Evolutionary conservation across 2,113 vertebrate species (phyloP), one percentile per base, ranked within the genome.

Genomic region (Apistogramma diplotaenia): DNA sequence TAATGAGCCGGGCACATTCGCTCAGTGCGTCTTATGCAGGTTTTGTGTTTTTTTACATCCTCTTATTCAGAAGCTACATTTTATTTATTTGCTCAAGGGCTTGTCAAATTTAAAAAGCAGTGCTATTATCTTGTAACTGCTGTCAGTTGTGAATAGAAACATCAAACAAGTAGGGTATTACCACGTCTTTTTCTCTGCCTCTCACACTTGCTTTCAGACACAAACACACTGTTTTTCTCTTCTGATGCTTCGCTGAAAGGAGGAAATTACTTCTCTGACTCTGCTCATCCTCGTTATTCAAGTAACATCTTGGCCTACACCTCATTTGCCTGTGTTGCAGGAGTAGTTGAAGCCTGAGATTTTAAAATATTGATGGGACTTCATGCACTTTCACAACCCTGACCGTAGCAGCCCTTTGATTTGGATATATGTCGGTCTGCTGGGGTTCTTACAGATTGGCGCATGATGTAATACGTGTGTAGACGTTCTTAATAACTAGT

Each of bases 1-100:
- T 91, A 93, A 93, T 89, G 90, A 93, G 85, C 35, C 16, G 65
- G 57, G 56, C 81, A 51, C 57, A 73, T 84, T 46, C 37, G 40
- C 60, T 72, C 54, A 56, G 40, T 82, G 73, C 57, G 57, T 46
- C 65, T 84, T 46, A 18, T 61, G 55, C 56, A 27, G 76, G 27
- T 65, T 76, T 84, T 57, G 8, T 79, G 8, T 1, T 35, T 74
- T 76, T 74, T 33, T 37, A 59, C 76, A 43, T n/a, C 27, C 49
- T 83, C 58, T 65, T 78, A 62, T 67, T 82, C 74, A 76, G 43
- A 72, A 23, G 16, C 29, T 51, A 56, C 72, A 59, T 81, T 75
- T 81, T 81, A 60, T 85, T 83, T 88, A 72, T 89, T 85, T 89
- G 43, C 74, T 74, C 59, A 61, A 78, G 79, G 60, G 76, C 85